Evolutionary conservation across 1,140 invertebrate species (phyloP), one percentile per base, ranked within the genome.

Genomic region (Temnothorax longispinosus): DNA sequence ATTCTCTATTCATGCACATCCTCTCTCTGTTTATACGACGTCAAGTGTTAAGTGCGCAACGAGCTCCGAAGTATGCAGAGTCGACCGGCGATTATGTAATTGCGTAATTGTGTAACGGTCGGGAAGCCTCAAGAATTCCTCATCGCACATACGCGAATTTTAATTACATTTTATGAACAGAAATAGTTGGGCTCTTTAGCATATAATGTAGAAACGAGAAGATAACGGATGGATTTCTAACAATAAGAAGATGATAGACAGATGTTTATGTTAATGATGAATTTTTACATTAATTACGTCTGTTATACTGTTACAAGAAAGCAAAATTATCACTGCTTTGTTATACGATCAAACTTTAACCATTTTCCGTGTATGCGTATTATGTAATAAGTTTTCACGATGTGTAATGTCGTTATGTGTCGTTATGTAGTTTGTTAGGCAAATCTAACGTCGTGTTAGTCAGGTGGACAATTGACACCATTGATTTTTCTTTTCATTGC

Each of bases 401-500:
- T 15, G n/a, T 32, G 38, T 32, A 35, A 58, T 50, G 32, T 44
- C 41, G 74, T 54, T 78, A 35, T 15, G 32, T 50, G 32, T 44
- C 41, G 74, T 54, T 78, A 35, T 15, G 32, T 44, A 54, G 21
- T 64, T 58, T 7, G 10, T 78, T 65, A 72, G 71, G 67, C 74
- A 62, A 47, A 67, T 11, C 64, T 76, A 18, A 56, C n/a, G 32
- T 58, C 52, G 67, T 56, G 50, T 32, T 77, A 75, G 81, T 87
- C 84, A 82, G 58, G 38, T 56, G 85, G 10, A 10, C 38, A 38
- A 82, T 54, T 52, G 71, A 54, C 60, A 64, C 75, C 52, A 69
- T 13, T 50, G 82, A 80, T 82, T 44, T 88, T 80, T 91, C 54
- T 90, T 92, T 88, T 91, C 87, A 88, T 91, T 92, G 90, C 90